These are phyloP conservation scores for Acanthurus lineatus DNA, from an alignment of 2,797 vertebrate genomes.

Conservation along the genomic window DNA sequence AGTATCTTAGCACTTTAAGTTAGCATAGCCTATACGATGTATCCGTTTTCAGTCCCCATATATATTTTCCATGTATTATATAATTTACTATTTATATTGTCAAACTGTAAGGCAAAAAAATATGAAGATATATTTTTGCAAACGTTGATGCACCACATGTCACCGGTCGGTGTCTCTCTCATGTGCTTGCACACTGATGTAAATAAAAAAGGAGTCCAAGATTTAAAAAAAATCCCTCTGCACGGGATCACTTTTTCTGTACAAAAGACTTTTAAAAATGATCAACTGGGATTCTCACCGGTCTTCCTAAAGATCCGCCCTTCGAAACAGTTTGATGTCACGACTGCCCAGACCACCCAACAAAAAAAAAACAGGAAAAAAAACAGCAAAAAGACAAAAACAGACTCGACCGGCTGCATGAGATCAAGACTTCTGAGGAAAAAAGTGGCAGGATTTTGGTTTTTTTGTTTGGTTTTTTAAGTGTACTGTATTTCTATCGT, in stretches of 20 bases:
- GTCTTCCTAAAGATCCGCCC: conserved; percentile 69
- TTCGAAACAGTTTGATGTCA: conserved; percentile 73
- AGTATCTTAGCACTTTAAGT: conserved; percentile 82
- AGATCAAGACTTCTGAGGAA: conserved; percentile 33
- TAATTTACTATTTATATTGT: conserved; percentile 78
- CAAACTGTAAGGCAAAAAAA: conserved; percentile 72
- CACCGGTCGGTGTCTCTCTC: conserved; percentile 50
- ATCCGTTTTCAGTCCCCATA: conserved; percentile 60
- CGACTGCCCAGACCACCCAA: conserved; percentile 70
- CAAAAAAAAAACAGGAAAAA: conserved; percentile 52
- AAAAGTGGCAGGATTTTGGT: conserved; percentile 36
- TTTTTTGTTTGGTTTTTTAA: background rate
- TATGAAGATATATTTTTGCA: conserved; percentile 82
- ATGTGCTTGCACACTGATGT: conserved; percentile 64
- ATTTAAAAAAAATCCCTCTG: conserved; percentile 26
- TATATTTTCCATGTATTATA: conserved; percentile 60
- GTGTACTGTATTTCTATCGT: conserved; percentile 47
- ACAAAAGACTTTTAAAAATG: conserved; percentile 50
- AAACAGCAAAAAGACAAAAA: too few species aligned
- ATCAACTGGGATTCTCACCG: conserved; percentile 58
- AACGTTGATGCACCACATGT: conserved; percentile 53
- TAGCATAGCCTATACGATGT: conserved; percentile 66
- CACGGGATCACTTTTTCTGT: conserved; percentile 51
- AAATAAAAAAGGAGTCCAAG: conserved; percentile 32
- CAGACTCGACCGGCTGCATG: conserved; percentile 43